These are phyloP conservation scores for Eupeodes latifasciatus DNA, from an alignment of 2,888 invertebrate species.

Conservation along the genomic window DNA sequence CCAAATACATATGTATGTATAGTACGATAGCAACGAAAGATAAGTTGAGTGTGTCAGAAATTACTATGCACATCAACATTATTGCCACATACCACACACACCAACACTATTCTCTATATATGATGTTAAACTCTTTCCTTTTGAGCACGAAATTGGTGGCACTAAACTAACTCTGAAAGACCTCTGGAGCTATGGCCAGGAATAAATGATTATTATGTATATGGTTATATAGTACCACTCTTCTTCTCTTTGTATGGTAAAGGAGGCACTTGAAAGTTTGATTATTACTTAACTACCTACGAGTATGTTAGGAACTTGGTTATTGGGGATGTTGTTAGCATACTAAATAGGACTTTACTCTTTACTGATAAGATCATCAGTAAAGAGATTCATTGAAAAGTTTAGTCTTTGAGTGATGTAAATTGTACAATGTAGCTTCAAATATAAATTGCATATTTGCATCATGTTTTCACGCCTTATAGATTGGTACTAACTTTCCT, in stretches of 20 bases:
- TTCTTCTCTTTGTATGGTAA: background rate
- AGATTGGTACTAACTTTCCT: too few relatives aligned
- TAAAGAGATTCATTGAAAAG: too few relatives aligned
- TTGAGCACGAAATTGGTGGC: slow-evolving; percentile 10
- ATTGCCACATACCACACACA: background rate
- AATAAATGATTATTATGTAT: background rate
- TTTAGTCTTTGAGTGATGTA: too few relatives aligned
- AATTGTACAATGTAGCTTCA: too few relatives aligned
- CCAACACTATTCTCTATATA: too few relatives aligned
- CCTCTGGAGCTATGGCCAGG: background rate
- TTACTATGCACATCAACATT: slow-evolving; percentile 9
- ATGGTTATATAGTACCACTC: background rate
- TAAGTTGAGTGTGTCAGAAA: background rate
- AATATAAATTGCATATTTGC: too few relatives aligned
- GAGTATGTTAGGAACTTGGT: too few relatives aligned
- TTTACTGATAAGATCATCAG: too few relatives aligned
- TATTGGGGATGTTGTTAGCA: too few relatives aligned
- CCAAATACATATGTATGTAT: too few relatives aligned
- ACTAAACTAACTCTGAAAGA: background rate
- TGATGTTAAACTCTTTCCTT: background rate
- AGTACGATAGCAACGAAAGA: background rate
- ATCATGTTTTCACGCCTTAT: too few relatives aligned
- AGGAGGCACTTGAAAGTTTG: background rate
- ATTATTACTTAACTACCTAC: background rate
- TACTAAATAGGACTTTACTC: too few relatives aligned